These are phyloP conservation scores for Caenorhabditis angaria DNA, from an alignment of 2,888 invertebrate genomes.

Conservation along the genomic window DNA sequence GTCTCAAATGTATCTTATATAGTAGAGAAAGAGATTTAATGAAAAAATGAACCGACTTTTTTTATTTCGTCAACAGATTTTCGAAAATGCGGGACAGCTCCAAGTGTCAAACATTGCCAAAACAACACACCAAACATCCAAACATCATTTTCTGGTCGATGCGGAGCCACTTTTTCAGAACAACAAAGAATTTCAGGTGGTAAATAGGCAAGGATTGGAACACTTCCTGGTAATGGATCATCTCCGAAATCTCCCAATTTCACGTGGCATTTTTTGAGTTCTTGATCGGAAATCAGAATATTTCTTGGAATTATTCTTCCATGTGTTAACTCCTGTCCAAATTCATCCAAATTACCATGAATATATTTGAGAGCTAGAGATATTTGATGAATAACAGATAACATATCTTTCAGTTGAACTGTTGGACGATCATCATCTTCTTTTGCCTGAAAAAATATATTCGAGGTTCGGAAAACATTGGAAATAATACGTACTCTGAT, in stretches of 20 bases:
- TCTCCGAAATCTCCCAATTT: conserved; percentile 70
- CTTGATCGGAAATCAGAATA: conserved; percentile 58
- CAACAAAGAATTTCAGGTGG: conserved; percentile 67
- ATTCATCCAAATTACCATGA: conserved; percentile 55
- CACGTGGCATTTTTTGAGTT: conserved; percentile 62
- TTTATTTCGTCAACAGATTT: conserved; percentile 65
- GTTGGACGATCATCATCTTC: conserved; percentile 57
- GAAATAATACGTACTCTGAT: conserved; percentile 51
- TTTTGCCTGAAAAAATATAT: conserved; percentile 44
- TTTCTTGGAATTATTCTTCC: conserved; percentile 68
- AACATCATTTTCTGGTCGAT: conserved; percentile 68
- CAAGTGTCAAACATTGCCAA: conserved; percentile 69
- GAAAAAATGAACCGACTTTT: conserved; percentile 10
- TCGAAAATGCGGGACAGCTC: conserved; percentile 68
- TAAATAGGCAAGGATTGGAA: conserved; percentile 67
- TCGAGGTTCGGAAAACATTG: neutral
- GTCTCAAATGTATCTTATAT: neutral
- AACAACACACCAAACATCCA: conserved; percentile 70
- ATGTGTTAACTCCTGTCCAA: conserved; percentile 67
- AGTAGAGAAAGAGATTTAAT: neutral
- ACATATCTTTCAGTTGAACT: conserved; percentile 62
- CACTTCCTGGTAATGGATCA: conserved; percentile 18
- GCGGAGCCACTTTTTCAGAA: conserved; percentile 55
- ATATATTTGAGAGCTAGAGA: conserved; percentile 65
- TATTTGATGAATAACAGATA: conserved; percentile 52